A percentile compares a stretch with the other conserved stretches of the same genome.
Conservation (phyloP, 2,888 invertebrate genomes). For the Boloria selene region DNA sequence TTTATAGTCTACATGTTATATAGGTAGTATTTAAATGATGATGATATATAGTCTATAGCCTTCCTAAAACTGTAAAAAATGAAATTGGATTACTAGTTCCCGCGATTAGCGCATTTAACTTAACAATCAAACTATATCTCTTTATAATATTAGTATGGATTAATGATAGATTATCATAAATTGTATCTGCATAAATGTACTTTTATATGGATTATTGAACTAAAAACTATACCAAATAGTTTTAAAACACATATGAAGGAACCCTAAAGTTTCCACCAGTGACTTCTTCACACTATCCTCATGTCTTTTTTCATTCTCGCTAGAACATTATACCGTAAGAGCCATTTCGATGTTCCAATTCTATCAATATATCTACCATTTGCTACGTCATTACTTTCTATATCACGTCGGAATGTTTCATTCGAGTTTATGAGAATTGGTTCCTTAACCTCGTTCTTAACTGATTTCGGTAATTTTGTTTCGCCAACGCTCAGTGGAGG, state of each 20-base stretch:
- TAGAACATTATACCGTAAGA: slow-evolving; percentile 63
- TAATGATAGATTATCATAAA: neutral
- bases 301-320: slow-evolving; percentile 61
- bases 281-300: slow-evolving; percentile 43
- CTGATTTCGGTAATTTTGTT: slow-evolving; percentile 45
- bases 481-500: slow-evolving; percentile 41
- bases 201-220: no score
- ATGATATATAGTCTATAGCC: no score
- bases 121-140: no score
- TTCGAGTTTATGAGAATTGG: slow-evolving; percentile 35
- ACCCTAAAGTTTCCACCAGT: slow-evolving; percentile 30
- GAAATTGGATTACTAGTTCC: no score
- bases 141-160: no score
- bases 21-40: no score
- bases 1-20: no score
- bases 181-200: no score
- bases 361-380: slow-evolving; percentile 64
- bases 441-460: slow-evolving; percentile 33
- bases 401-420: slow-evolving; percentile 41
- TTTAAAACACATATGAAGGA: neutral
- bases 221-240: neutral
- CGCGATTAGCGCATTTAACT: no score
- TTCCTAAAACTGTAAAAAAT: no score
- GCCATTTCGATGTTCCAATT: slow-evolving; percentile 61
- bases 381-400: slow-evolving; percentile 63